These are phyloP conservation scores for Sminthurides bifidus DNA, from an alignment of 1,140 invertebrate genomes.

Conservation along the genomic window DNA sequence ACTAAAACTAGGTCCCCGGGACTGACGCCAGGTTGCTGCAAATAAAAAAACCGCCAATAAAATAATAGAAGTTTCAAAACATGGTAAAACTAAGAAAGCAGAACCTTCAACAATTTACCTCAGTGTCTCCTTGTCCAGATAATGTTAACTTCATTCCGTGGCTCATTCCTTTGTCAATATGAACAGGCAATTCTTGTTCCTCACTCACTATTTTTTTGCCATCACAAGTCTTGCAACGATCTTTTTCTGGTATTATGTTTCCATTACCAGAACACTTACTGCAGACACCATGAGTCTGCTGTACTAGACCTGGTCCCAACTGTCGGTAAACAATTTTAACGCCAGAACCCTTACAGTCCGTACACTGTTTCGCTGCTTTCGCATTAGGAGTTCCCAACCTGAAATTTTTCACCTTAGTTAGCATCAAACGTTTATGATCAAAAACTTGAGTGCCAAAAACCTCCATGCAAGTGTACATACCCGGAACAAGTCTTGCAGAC, in stretches of 20 bases:
- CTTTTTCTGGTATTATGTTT: conserved; percentile 59
- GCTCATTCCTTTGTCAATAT: conserved; percentile 82
- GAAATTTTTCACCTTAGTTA: not conserved
- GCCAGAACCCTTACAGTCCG: conserved; percentile 63
- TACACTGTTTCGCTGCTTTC: conserved; percentile 56
- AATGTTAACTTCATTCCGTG: conserved; percentile 79
- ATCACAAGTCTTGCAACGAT: conserved; percentile 63
- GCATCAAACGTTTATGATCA: not conserved
- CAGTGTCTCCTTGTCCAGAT: conserved; percentile 76
- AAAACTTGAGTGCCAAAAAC: not conserved
- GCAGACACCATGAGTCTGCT: conserved; percentile 67
- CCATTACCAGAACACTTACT: conserved; percentile 52
- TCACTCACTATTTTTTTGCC: conserved; percentile 67
- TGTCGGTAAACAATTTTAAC: conserved; percentile 55
- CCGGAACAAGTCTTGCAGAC: conserved; percentile 74
- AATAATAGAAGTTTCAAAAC: conserved; percentile 6
- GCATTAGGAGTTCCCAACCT: conserved; percentile 43
- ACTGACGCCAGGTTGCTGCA: conserved; percentile 51
- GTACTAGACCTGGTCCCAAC: conserved; percentile 67
- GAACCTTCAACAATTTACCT: conserved; percentile 37
- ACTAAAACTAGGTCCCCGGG: conserved; percentile 78
- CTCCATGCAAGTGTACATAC: conserved; percentile 32
- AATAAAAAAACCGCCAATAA: not conserved
- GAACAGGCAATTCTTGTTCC: conserved; percentile 73
- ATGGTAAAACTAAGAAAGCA: too few relatives aligned